Base-by-base conservation (phyloP, 35 echinoderm and acorn worm genomes). In the Ophiothrix spiculata region DNA sequence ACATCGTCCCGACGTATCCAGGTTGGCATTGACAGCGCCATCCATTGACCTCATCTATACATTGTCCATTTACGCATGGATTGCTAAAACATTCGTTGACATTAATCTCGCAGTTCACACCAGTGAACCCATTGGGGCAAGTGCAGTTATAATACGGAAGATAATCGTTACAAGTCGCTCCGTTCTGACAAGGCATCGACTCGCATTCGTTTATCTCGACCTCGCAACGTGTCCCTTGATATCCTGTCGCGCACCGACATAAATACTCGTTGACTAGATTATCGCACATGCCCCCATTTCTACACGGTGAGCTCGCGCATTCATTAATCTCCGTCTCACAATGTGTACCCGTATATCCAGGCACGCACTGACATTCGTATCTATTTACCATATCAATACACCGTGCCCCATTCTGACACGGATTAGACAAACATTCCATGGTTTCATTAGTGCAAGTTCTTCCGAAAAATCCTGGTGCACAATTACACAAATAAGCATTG, bases 81-180 rank as follows among this genome's bases (percentile, higher is more conserved):
- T 80, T 85, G 69, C 91, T 93, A 0, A 28, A 17, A 39, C 91
- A 93, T 42, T 91, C 89, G 73, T 91, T 78, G 8, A 81, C 80
- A 21, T 86, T 77, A 6, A 29, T 69, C 21, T 86, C 89, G 81
- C 89, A 91, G n/a, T 56, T 49, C 29, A 45, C 1, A n/a, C 89
- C 89, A 56, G 56, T 16, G 33, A 75, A 82, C 19, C 79, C 79
- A 34, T 81, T 39, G 8, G 0, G 10, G 33, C 79, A 81, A 31
- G 29, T 46, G 29, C 79, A 81, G 39, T 32, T 81, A 36, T 40
- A 81, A 16, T 17, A 38, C 11, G 37, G 29, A 0, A 81, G 37
- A 32, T 17, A 39, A 42, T 81, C 79, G 15, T 38, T 32, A 45
- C 79, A 81, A 34, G 4, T 6, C 2, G 8, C 79, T 0, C 40